Conservation (phyloP, 2,888 invertebrate genomes). For the Lasiommata megera region DNA sequence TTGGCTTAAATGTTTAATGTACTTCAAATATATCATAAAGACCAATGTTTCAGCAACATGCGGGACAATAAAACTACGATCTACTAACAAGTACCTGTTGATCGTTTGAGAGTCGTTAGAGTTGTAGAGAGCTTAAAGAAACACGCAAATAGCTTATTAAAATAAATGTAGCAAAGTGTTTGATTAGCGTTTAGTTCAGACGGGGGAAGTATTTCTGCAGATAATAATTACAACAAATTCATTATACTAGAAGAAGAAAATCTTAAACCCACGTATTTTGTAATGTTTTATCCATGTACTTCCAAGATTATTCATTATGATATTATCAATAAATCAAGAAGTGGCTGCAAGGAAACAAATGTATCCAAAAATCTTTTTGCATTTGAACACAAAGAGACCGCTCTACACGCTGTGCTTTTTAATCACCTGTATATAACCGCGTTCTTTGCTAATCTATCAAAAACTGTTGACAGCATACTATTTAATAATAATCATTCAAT, state of each 20-base stretch:
- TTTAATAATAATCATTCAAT: constrained; percentile 45
- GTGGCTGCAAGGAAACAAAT: no score
- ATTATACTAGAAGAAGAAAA: not conserved
- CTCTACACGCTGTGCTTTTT: not conserved
- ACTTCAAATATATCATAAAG: no score
- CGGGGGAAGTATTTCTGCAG: not conserved
- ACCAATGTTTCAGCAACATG: no score
- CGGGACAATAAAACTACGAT: no score
- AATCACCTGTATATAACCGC: not conserved
- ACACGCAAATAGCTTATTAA: not conserved
- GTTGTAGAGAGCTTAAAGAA: not conserved
- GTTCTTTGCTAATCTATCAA: constrained; percentile 1
- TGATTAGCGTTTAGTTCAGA: no score
- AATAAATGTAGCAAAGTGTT: not conserved
- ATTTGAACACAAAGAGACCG: not conserved
- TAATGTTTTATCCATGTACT: no score
- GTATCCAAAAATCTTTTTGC: not conserved
- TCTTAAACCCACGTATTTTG: not conserved
- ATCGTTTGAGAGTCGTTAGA: no score
- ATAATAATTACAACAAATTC: not conserved
- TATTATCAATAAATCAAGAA: no score
- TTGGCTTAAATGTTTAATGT: not conserved
- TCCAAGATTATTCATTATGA: no score
- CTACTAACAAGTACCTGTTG: no score
- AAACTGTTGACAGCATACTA: constrained; percentile 6